phyloP scores from a whole-genome alignment of 2,797 vertebrate species.

The Gastrophryne carolinensis region DNA sequence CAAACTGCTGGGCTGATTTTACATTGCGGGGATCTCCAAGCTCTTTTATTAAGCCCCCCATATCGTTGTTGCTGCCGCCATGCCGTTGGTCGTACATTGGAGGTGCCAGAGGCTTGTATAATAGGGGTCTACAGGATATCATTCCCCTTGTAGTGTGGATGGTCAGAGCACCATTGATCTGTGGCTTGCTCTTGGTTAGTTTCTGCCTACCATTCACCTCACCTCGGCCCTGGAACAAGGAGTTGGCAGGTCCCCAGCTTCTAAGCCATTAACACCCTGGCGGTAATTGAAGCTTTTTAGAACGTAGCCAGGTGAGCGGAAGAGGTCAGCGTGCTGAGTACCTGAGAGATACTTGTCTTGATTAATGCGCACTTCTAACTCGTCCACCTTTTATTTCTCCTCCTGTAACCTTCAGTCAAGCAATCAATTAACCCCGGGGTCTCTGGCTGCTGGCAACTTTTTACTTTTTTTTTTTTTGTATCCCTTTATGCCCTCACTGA shows the following conservation, averaged over 20 bases:
- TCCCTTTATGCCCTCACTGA: not conserved
- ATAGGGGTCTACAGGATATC: too few species aligned
- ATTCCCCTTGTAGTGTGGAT: too few species aligned
- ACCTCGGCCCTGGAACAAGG: not conserved
- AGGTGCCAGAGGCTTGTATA: too few species aligned
- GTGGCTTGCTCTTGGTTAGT: too few species aligned
- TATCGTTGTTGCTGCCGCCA: too few species aligned
- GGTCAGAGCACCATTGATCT: too few species aligned
- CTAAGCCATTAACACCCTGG: not conserved
- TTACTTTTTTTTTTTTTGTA: not conserved
- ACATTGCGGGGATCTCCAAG: too few species aligned
- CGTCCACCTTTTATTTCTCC: slow-evolving; percentile 16
- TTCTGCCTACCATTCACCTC: too few species aligned
- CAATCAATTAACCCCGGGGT: slow-evolving; percentile 39
- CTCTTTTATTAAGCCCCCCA: too few species aligned
- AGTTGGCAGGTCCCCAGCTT: not conserved
- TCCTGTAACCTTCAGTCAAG: slow-evolving; percentile 34
- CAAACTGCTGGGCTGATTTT: too few species aligned
- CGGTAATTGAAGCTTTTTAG: slow-evolving; percentile 33
- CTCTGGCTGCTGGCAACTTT: not conserved
- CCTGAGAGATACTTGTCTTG: slow-evolving; percentile 12
- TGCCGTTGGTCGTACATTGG: too few species aligned
- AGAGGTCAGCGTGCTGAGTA: not conserved
- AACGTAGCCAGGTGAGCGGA: not conserved
- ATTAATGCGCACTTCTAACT: slow-evolving; percentile 9